Evolutionary conservation across 2,113 vertebrate genomes (phyloP), one percentile per base, ranked within the genome.

Genomic region (Upupa epops): DNA sequence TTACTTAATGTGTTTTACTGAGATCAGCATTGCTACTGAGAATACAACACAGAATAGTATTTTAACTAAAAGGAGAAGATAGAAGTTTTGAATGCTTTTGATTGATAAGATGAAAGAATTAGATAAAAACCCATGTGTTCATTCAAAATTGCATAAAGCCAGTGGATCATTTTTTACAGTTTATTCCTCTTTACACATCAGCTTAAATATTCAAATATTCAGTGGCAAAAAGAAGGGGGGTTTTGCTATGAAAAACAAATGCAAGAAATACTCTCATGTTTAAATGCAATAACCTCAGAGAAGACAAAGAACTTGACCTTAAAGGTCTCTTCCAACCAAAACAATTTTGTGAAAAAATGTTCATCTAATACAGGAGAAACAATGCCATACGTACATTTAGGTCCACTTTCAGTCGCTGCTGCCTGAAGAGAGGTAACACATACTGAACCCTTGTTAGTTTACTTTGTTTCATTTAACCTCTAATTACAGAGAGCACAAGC

Each of bases 151-250:
- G 82, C 73, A 46, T 29, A 49, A 61, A 46, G 18, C 25, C 63
- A 75, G 17, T 11, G 46, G 31, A 48, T 75, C 10, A 56, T 69
- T 83, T 85, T 91, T 85, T 87, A 91, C 83, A 63, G 55, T 83
- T 94, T 76, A 70, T 75, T 95, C 83, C 73, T 29, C 40, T 88
- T 92, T 40, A 60, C n/a, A 86, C 86, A 56, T 36, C 61, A 89
- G 68, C 49, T 89, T 75, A 91, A 83, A 59, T 32, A 90, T 75
- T 93, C 83, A 78, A 74, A 90, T 85, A 64, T 34, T 52, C 37
- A 32, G 34, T 83, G 21, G 25, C 54, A 82, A 64, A 82, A 71
- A 22, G 91, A 88, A 7, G 2, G 34, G 13, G 26, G 54, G n/a
- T 72, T 76, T 71, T 83, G 51, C 24, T 54, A 37, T 59, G 37